Percentiles rank a stretch among this genome's conserved stretches.
Evolutionary conservation across 2,888 invertebrate genomes (phyloP).

Genomic region (Brachypterus glaber): DNA sequence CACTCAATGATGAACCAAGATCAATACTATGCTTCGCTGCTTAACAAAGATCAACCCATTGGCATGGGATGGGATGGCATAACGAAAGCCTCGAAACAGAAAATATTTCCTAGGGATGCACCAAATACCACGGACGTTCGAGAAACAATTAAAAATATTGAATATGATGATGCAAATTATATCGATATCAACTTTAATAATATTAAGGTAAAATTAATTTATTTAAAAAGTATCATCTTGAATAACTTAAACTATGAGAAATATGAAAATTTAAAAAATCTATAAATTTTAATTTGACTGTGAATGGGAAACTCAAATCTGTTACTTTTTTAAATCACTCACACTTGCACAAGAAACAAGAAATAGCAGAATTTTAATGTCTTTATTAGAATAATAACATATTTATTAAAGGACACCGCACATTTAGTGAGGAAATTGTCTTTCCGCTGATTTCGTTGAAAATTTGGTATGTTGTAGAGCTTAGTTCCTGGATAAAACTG

Average conservation of each 20-base stretch:
- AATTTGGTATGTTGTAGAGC: too few species aligned
- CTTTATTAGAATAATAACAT: too few species aligned
- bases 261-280: not conserved
- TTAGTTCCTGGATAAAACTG: too few species aligned
- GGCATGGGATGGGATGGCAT: conserved; percentile 91
- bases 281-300: too few species aligned
- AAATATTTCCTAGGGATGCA: conserved; percentile 86
- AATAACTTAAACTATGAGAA: too few species aligned
- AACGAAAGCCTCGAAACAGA: conserved; percentile 86
- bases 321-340: too few species aligned
- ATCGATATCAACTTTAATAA: conserved; percentile 98
- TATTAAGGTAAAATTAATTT: conserved; percentile 69
- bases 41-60: conserved; percentile 84
- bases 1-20: conserved; percentile 99
- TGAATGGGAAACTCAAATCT: too few species aligned
- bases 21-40: conserved; percentile 93
- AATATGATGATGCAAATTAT: conserved; percentile 78
- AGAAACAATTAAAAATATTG: conserved; percentile 79
- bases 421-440: too few species aligned
- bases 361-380: too few species aligned
- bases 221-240: not conserved
- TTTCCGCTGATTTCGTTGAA: too few species aligned
- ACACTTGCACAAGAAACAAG: too few species aligned
- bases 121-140: conserved; percentile 96
- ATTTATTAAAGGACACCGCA: too few species aligned